Base-by-base conservation (phyloP, 2,888 invertebrate genomes). In the Autographa gamma region DNA sequence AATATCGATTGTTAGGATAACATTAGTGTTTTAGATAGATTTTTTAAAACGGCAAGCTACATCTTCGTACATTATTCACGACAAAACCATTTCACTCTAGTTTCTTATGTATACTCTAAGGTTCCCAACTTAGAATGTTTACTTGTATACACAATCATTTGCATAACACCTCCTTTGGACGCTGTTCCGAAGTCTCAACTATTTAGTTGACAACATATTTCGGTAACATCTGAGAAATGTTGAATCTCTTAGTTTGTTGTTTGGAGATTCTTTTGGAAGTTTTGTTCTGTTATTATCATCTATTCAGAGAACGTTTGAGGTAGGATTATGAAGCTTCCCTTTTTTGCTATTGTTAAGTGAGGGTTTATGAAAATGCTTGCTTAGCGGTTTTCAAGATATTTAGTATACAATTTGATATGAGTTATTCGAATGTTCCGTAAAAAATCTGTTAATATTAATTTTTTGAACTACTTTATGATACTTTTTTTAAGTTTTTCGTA, bases 121-220 rank as follows among this genome's bases (percentile, higher is more conserved):
- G n/a, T n/a, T 73, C 56, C 76, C 72, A 73, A 73, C 71, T 80
- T 71, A 63, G 62, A 32, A 56, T 77, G 78, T 73, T 76, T 78
- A 80, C 80, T 91, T 87, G 80, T 83, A 83, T 85, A 83, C 78
- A 83, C 86, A 86, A 89, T 87, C 85, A 91, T 91, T 90, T 90
- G 83, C 89, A 90, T 90, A 87, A 79, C 84, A 83, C 86, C 85
- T 86, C 81, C 87, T 88, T 85, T 75, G 73, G 74, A 76, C 76
- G 71, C 73, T 72, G 73, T 76, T 74, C 58, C 67, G 60, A 38
- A 66, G 66, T 67, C 63, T 52, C 63, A 76, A 76, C 77, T 77
- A 77, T 76, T 71, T 73, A 73, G 71, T 74, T 73, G 60, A 60
- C 62, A 71, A 74, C 81, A 79, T 74, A 74, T 72, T 63, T 63